Conservation (phyloP, 2,113 vertebrate genomes). For the Chamaetylas fuelleborni region DNA sequence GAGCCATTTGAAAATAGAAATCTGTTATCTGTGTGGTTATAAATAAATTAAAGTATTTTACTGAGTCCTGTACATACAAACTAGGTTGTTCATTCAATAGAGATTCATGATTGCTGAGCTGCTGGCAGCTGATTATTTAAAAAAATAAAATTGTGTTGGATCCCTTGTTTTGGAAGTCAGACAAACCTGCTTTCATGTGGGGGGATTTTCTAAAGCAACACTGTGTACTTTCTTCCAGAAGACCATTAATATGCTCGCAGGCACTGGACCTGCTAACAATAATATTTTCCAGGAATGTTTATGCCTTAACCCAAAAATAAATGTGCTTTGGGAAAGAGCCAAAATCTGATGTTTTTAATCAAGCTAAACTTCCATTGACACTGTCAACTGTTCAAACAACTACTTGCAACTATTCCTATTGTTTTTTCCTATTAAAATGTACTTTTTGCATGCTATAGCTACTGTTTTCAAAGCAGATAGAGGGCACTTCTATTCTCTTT, state of each 20-base stretch:
- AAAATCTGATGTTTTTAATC: conserved; percentile 1
- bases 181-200: neutral
- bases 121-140: neutral
- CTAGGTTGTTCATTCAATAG: neutral
- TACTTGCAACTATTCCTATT: neutral
- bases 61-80: neutral
- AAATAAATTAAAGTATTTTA: neutral
- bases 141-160: neutral
- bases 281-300: conserved; percentile 59
- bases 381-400: neutral
- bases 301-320: conserved; percentile 56
- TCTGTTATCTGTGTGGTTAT: neutral
- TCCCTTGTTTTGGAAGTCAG: conserved; percentile 18
- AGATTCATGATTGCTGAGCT: neutral
- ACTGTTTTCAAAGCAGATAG: neutral
- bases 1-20: neutral
- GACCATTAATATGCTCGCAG: neutral
- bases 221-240: conserved; percentile 36
- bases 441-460: neutral
- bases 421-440: neutral
- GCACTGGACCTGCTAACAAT: conserved; percentile 38
- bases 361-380: conserved; percentile 5
- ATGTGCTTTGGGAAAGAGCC: conserved; percentile 41
- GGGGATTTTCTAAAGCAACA: conserved; percentile 46
- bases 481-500: neutral